Evolutionary conservation across 2,113 vertebrate species (phyloP).

Genomic region (Sphyrna mokarran): DNA sequence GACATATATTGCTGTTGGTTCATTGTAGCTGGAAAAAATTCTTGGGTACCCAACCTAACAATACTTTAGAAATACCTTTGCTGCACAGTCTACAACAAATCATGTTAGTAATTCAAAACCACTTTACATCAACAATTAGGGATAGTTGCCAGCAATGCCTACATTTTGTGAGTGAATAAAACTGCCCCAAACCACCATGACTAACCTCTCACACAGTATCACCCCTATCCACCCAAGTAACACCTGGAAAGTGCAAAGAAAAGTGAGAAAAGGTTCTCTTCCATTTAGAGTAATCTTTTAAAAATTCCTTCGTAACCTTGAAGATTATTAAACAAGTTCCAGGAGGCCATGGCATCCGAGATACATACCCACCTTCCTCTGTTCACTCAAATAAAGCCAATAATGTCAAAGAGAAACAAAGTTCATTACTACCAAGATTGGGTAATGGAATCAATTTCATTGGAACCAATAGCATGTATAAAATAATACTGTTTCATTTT

Average conservation of each 20-base stretch:
- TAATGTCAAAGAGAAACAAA: background rate
- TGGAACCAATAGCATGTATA: background rate
- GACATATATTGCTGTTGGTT: too few species aligned
- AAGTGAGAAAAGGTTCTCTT: background rate
- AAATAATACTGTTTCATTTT: background rate
- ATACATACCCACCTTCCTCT: background rate
- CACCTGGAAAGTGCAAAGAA: background rate
- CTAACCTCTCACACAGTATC: background rate
- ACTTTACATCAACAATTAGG: too few species aligned
- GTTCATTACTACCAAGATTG: background rate
- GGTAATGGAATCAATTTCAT: background rate
- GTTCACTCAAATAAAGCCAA: background rate
- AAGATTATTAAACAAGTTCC: background rate
- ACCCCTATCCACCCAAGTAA: background rate
- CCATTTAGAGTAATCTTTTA: background rate
- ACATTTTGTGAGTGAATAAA: too few species aligned
- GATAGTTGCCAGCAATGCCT: too few species aligned
- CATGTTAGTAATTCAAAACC: too few species aligned
- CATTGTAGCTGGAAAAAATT: too few species aligned
- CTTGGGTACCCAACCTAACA: too few species aligned
- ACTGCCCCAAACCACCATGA: background rate
- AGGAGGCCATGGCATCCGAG: background rate
- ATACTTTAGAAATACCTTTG: too few species aligned
- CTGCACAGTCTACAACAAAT: too few species aligned
- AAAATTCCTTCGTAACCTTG: background rate